Evolutionary conservation across 1,140 invertebrate species (phyloP).

Genomic region (Euwallacea fornicatus): DNA sequence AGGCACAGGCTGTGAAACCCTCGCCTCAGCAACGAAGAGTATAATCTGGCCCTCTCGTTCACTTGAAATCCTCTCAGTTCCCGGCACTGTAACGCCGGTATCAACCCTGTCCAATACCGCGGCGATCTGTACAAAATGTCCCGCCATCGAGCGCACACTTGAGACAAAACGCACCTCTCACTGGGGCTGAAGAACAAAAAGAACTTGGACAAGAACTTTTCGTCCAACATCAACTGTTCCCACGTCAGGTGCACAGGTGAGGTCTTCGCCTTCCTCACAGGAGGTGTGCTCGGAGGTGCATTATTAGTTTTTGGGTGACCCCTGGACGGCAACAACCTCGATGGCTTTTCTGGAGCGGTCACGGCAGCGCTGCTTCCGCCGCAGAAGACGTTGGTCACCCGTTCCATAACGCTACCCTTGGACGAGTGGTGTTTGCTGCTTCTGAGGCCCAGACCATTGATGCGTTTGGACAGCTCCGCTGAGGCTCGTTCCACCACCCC

Average conservation of each 20-base stretch:
- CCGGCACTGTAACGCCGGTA: conserved; percentile 80
- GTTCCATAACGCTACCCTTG: conserved; percentile 76
- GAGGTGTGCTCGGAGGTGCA: conserved; percentile 20
- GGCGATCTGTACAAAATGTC: conserved; percentile 83
- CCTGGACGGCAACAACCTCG: conserved; percentile 50
- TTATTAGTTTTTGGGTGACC: conserved; percentile 28
- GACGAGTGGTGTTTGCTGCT: conserved; percentile 60
- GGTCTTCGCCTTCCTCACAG: conserved; percentile 32
- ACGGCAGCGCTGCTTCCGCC: conserved; percentile 66
- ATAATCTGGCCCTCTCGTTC: conserved; percentile 71
- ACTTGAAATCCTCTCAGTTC: conserved; percentile 70
- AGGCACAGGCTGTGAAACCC: conserved; percentile 84
- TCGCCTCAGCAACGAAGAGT: conserved; percentile 78
- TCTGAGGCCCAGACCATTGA: conserved; percentile 78
- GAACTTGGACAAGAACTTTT: conserved; percentile 79
- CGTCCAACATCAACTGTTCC: conserved; percentile 79
- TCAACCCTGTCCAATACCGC: conserved; percentile 79
- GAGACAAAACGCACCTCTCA: conserved; percentile 76
- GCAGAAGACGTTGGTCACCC: conserved; percentile 81
- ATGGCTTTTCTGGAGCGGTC: conserved; percentile 58
- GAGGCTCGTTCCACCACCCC: conserved; percentile 85
- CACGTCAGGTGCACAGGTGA: conserved; percentile 62
- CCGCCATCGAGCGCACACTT: conserved; percentile 75
- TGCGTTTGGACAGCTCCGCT: conserved; percentile 82
- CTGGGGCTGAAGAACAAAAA: conserved; percentile 82